phyloP scores from a whole-genome alignment of 2,797 vertebrate genomes.

The Microctenopoma steveboyesi region DNA sequence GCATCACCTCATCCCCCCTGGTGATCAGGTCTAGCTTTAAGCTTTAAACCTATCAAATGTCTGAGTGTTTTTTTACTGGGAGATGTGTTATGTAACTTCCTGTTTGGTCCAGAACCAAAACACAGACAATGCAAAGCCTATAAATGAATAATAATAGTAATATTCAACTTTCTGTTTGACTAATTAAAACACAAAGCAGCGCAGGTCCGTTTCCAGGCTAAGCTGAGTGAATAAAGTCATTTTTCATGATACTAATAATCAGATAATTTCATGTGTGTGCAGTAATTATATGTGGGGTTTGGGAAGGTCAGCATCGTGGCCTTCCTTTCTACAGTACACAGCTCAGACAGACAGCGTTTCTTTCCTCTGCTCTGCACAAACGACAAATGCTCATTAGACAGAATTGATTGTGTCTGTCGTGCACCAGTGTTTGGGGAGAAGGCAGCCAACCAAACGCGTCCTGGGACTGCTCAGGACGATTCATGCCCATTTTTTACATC shows the following conservation, averaged over 20 bases:
- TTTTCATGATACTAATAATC: background rate
- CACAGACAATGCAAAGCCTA: too few relatives aligned
- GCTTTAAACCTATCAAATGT: too few relatives aligned
- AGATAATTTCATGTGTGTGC: background rate
- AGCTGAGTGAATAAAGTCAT: background rate
- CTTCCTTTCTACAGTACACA: background rate
- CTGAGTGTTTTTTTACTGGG: too few relatives aligned
- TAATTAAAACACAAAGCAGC: too few relatives aligned
- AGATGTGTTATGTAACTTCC: too few relatives aligned
- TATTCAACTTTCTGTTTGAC: too few relatives aligned
- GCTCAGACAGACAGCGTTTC: background rate
- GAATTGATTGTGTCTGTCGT: slow-evolving; percentile 58
- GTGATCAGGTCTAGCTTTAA: too few relatives aligned
- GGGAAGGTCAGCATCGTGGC: background rate
- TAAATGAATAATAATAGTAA: too few relatives aligned
- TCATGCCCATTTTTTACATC: slow-evolving; percentile 53
- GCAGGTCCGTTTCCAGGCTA: background rate
- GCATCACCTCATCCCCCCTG: too few relatives aligned
- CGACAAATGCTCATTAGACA: slow-evolving; percentile 63
- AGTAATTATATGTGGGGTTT: background rate
- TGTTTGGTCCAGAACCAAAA: too few relatives aligned
- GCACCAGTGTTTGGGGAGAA: slow-evolving; percentile 50
- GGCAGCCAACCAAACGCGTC: slow-evolving; percentile 43
- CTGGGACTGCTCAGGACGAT: slow-evolving; percentile 43
- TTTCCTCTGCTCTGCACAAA: slow-evolving; percentile 10